A percentile compares a stretch with the other conserved stretches of the same genome.
Conservation (phyloP, 2,888 invertebrate genomes). For the Linnaemya vulpina region DNA sequence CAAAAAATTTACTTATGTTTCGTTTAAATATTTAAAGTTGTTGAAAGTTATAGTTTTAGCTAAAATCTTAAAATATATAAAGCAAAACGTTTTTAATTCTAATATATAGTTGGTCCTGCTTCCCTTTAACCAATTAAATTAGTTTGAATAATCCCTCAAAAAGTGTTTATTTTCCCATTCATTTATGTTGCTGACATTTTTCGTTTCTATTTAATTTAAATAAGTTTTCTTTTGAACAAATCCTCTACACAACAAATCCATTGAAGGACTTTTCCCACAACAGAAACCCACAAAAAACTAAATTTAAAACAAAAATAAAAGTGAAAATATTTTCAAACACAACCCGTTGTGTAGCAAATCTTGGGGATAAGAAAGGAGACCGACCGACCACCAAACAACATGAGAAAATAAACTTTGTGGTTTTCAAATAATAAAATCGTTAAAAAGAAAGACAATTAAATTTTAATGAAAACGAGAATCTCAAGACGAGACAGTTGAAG, state of each 20-base stretch:
- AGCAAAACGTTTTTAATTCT: too few species aligned
- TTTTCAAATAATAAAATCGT: conserved; percentile 21
- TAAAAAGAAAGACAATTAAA: conserved; percentile 10
- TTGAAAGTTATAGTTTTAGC: too few species aligned
- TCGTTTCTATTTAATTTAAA: conserved; percentile 17
- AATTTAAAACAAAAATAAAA: conserved; percentile 38
- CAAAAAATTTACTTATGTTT: too few species aligned
- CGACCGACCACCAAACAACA: conserved; percentile 20
- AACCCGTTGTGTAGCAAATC: not conserved
- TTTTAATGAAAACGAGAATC: conserved; percentile 53
- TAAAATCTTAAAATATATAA: too few species aligned
- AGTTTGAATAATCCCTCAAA: not conserved
- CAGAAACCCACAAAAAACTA: conserved; percentile 13
- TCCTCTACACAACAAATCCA: conserved; percentile 52
- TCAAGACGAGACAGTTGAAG: conserved; percentile 48
- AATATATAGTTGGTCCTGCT: too few species aligned
- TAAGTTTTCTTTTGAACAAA: conserved; percentile 51
- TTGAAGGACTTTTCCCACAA: conserved; percentile 2
- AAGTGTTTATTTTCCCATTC: conserved; percentile 7
- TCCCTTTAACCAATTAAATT: conserved; percentile 3
- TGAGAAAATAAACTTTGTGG: conserved; percentile 39
- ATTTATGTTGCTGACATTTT: conserved; percentile 14
- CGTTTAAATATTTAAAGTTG: too few species aligned
- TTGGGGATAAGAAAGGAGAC: conserved; percentile 15
- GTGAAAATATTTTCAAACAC: conserved; percentile 1